Evolutionary conservation across 2,888 invertebrate species (phyloP).

Genomic region (Leucophenga montana): DNA sequence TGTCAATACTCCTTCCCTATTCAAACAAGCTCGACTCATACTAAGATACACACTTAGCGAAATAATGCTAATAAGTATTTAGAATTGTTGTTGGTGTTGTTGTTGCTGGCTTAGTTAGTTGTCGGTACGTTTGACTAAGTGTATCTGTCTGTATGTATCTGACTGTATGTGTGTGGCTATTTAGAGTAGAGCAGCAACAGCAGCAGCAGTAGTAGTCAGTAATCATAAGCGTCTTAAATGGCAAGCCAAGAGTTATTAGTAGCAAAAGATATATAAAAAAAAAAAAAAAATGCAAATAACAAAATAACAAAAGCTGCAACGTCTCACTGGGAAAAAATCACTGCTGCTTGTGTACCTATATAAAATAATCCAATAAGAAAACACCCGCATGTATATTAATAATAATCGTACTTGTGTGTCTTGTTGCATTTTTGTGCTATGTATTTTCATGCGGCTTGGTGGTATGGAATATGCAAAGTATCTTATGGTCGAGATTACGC

Average conservation of each 20-base stretch:
- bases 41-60: constrained; percentile 1
- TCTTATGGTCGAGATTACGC: too few relatives aligned
- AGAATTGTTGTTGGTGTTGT: neutral
- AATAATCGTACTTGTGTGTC: neutral
- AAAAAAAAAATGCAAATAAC: neutral
- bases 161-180: constrained; percentile 28
- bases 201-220: constrained; percentile 18
- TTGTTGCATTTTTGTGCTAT: too few relatives aligned
- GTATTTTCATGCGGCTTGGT: too few relatives aligned
- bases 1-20: too few relatives aligned
- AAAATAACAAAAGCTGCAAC: constrained; percentile 12
- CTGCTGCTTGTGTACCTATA: neutral
- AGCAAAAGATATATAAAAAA: neutral
- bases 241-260: constrained; percentile 35
- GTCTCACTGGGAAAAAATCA: neutral
- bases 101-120: too few relatives aligned
- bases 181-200: constrained; percentile 27
- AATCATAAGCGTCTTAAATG: constrained; percentile 42
- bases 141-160: neutral
- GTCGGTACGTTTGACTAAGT: too few relatives aligned
- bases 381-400: constrained; percentile 8
- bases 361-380: constrained; percentile 26
- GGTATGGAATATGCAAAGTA: too few relatives aligned
- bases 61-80: constrained; percentile 19
- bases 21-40: neutral